phyloP scores from a whole-genome alignment of 1,140 invertebrate species.

The Periplaneta americana region DNA sequence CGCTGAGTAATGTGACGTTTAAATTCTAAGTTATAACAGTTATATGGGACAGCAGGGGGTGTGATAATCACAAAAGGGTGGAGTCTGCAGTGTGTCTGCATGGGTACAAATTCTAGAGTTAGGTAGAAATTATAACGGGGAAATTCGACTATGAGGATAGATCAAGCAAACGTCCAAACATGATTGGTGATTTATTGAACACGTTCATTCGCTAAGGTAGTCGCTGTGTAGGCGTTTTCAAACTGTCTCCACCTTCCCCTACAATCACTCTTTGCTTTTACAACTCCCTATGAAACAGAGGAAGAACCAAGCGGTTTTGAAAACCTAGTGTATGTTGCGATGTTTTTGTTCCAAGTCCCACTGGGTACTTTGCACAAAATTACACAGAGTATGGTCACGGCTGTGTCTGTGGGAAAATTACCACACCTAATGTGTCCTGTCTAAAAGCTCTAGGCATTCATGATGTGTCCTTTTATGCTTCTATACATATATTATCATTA shows the following conservation, averaged over 20 bases:
- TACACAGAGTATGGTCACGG: not conserved
- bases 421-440: not conserved
- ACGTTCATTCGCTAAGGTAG: not conserved
- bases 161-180: not conserved
- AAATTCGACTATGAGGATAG: not conserved
- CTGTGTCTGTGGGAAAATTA: not conserved
- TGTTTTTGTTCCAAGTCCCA: not conserved
- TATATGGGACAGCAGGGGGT: not conserved
- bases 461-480: not conserved
- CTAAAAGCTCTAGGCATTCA: not conserved
- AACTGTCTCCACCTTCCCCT: no score
- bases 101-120: not conserved
- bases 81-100: not conserved
- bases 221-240: not conserved
- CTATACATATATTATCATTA: not conserved
- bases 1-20: not conserved
- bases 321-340: not conserved
- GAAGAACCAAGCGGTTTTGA: not conserved
- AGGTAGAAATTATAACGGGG: not conserved
- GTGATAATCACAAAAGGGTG: not conserved
- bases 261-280: not conserved
- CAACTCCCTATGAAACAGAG: not conserved
- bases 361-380: not conserved
- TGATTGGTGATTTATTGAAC: not conserved
- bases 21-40: not conserved